Evolutionary conservation across 1,140 invertebrate genomes (phyloP), one percentile per base, ranked within the genome.

Genomic region (Eubasilissa regina): DNA sequence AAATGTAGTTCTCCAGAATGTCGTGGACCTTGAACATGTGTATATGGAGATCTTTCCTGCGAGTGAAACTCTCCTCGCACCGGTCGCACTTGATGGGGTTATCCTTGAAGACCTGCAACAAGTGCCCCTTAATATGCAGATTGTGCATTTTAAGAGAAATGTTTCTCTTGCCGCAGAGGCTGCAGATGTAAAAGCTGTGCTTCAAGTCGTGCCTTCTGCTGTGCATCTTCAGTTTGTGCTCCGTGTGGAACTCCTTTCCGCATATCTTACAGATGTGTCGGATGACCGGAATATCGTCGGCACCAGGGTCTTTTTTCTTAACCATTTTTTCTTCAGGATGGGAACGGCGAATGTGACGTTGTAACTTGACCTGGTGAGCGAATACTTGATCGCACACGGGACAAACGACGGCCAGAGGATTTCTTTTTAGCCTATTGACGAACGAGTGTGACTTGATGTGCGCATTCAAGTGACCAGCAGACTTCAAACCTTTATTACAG

Each of bases 241-340:
- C 86, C 53, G 87, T 86, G 1, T 86, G 73, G 83, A 90, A 90
- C 12, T 87, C 85, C 80, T 88, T 89, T 6, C 87, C 86, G 80
- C 89, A 89, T 45, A 89, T 76, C 60, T 87, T 88, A 76, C 89
- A 90, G 44, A 80, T 70, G 62, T 82, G 62, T 1, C 85, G 85
- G 56, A 84, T 86, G 60, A 86, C 85, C 3, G 74, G 82, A 4
- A 83, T 85, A 12, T 86, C 81, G 0, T 87, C 87, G 1, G 87
- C 87, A 51, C 88, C 88, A 0, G 88, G 87, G 58, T 89, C 88
- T 11, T 78, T 58, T 11, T 85, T 83, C 77, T 89, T 89, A 13
- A 89, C 86, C 88, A 89, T 89, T 81, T 89, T 89, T 60, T 86
- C 88, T 75, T 89, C 85, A 0, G 89, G 88, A 83, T 89, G 89